A percentile compares a stretch with the other conserved stretches of the same genome.
phyloP scores from a whole-genome alignment of 2,113 vertebrate species.

The Eretmochelys imbricata region DNA sequence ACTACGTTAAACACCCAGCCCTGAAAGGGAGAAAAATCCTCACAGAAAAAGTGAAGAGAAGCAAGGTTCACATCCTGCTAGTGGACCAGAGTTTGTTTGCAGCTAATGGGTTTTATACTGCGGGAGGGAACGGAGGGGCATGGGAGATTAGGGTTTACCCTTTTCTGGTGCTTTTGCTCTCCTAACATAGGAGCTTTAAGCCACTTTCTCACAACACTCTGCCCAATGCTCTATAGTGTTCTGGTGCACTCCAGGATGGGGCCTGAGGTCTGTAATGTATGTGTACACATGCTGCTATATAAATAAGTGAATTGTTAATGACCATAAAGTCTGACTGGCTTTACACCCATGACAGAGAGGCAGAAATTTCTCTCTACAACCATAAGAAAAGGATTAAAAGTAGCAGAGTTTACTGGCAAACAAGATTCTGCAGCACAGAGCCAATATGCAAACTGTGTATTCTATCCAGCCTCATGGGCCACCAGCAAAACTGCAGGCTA shows the following conservation, averaged over 20 bases:
- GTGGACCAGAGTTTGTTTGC: not conserved
- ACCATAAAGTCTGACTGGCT: not conserved
- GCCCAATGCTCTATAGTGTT: not conserved
- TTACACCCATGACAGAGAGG: not conserved
- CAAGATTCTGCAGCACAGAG: not conserved
- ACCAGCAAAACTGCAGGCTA: not conserved
- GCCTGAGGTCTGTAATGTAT: no score
- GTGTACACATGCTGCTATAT: accelerated
- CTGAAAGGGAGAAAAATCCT: conserved; percentile 71
- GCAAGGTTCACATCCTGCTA: not conserved
- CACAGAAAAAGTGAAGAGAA: not conserved
- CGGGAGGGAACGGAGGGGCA: not conserved
- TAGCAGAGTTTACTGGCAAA: not conserved
- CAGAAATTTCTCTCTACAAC: not conserved
- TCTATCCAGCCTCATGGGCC: not conserved
- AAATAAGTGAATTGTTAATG: not conserved
- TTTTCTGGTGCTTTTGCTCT: not conserved
- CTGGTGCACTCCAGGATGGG: not conserved
- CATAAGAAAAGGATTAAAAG: not conserved
- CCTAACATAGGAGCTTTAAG: not conserved
- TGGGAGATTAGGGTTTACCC: not conserved
- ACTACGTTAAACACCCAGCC: conserved; percentile 98
- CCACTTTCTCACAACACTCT: accelerated
- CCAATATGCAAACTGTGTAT: not conserved
- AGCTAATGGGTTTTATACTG: not conserved